Evolutionary conservation across 2,113 vertebrate genomes (phyloP), one percentile per base, ranked within the genome.

Genomic region (Micromys minutus): DNA sequence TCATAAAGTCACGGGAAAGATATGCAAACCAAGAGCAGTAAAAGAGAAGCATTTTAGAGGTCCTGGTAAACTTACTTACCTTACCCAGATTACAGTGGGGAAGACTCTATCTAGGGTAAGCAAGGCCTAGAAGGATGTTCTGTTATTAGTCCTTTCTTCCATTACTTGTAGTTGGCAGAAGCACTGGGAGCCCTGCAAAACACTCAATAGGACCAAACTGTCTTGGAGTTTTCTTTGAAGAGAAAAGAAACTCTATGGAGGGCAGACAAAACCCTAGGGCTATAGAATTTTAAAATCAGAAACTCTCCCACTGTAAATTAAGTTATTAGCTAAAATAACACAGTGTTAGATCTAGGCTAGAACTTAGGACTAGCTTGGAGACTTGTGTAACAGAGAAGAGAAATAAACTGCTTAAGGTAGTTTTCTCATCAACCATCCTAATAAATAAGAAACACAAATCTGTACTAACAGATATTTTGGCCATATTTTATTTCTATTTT

Each of bases 1-100:
- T 94, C 86, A 91, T 57, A 87, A 90, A 93, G 79, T 87, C 4
- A 12, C 42, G 45, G 89, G 31, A 84, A 96, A 95, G 36, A 71
- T 85, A 84, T 67, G 21, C 2, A 79, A 94, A 89, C 74, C 55
- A 92, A 17, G 26, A 83, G n/a, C 47, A 42, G 90, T 79, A 26
- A 84, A n/a, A 42, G n/a, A 87, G 55, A 90, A 87, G 61, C 55
- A 87, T 84, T 31, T 9, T 87, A 42, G 80, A 92, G 15, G 61
- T 84, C 24, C 47, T 89, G 74, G n/a, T 22, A 93, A 21, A 88
- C 47, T 22, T 83, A 57, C n/a, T 63, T 7, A 76, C 12, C 61
- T 67, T 29, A 77, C 24, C 42, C 36, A 61, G 47, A 84, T 72
- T 59, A 36, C 67, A 75, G 24, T 72, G 42, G 50, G 71, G 39